These are phyloP conservation scores for Lates japonicus DNA, from an alignment of 2,797 vertebrate species.

Conservation along the genomic window DNA sequence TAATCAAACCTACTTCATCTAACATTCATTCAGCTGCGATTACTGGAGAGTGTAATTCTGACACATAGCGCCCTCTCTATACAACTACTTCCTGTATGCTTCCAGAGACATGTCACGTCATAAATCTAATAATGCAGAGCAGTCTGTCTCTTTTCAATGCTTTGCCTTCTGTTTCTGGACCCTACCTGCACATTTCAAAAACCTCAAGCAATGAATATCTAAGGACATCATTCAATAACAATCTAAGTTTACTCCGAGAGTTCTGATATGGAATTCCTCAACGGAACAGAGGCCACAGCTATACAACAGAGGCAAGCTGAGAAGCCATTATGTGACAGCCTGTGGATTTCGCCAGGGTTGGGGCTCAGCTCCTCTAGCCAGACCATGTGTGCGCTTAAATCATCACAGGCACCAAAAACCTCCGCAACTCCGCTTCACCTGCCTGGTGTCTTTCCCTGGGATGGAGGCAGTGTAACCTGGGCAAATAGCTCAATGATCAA, in stretches of 20 bases:
- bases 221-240: not conserved
- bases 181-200: not conserved
- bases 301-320: slow-evolving; percentile 22
- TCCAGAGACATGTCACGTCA: slow-evolving; percentile 24
- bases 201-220: not conserved
- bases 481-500: not conserved
- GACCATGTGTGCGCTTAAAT: slow-evolving; percentile 15
- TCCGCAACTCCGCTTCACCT: slow-evolving; percentile 4
- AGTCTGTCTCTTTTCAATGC: not conserved
- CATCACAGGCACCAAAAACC: not conserved
- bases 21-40: slow-evolving; percentile 37
- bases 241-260: not conserved
- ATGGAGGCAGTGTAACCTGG: not conserved
- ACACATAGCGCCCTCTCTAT: slow-evolving; percentile 48
- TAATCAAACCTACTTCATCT: not conserved
- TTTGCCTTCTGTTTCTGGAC: not conserved
- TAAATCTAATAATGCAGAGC: slow-evolving; percentile 17
- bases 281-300: slow-evolving; percentile 19
- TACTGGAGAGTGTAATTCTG: slow-evolving; percentile 21
- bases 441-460: not conserved
- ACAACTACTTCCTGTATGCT: slow-evolving; percentile 22
- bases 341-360: slow-evolving; percentile 33
- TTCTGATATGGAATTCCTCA: not conserved
- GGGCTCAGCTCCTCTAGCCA: not conserved
- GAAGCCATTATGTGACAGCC: slow-evolving; percentile 7